Conservation (phyloP, 2,113 vertebrate species). For the Myotis davidii region DNA sequence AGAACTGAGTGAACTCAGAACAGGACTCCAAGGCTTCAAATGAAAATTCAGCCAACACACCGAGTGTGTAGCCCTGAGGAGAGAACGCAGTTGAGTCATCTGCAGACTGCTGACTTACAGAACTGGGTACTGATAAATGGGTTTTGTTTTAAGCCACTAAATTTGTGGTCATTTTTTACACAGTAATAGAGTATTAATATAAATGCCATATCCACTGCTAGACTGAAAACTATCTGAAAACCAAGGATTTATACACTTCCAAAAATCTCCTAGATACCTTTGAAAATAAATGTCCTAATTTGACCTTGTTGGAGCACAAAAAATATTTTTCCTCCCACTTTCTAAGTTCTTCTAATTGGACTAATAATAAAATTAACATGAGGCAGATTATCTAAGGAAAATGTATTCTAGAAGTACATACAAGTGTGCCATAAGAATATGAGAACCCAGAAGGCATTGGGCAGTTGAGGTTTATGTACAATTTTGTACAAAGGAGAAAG, state of each 20-base stretch:
- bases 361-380: neutral
- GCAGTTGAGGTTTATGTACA: neutral
- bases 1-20: neutral
- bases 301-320: neutral
- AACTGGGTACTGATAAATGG: neutral
- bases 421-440: too few relatives aligned
- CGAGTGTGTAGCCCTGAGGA: neutral
- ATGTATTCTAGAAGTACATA: neutral
- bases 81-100: neutral
- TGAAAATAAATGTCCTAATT: conserved; percentile 24
- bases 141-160: neutral
- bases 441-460: neutral
- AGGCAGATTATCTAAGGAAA: neutral
- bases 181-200: conserved; percentile 5
- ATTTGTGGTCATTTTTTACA: neutral
- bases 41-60: neutral
- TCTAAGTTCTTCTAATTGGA: neutral
- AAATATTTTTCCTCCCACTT: neutral
- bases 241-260: neutral
- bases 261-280: neutral
- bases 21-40: neutral
- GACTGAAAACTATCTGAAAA: conserved; percentile 11
- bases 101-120: neutral
- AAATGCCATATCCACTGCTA: neutral
- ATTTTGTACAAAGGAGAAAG: neutral